Evolutionary conservation across 2,797 vertebrate genomes (phyloP), one percentile per base, ranked within the genome.

Genomic region (Bradypodion ventrale): DNA sequence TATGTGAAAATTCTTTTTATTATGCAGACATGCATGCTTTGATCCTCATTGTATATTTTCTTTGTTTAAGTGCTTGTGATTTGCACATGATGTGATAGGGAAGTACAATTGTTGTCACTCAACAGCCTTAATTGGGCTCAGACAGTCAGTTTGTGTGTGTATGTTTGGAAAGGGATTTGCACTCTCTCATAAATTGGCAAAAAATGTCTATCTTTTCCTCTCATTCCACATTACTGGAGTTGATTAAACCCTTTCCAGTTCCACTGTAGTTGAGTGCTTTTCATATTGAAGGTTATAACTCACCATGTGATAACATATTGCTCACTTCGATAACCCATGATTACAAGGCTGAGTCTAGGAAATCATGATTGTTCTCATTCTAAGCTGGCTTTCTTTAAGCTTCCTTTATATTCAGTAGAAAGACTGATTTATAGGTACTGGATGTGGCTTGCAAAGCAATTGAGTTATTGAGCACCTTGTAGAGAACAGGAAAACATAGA

Each of bases 221-320:
- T 37, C 73, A 29, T 81, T 70, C 4, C 19, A n/a, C 78, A 27
- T 23, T n/a, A 16, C 10, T 23, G 4, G 68, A 29, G 13, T 23
- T 75, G 37, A 46, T 69, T n/a, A 70, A 70, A 60, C 25, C 16
- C 25, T 65, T 69, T 72, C 68, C 60, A n/a, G 62, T 44, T 75
- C 60, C 37, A 65, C 21, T 1, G 1, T 52, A 49, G 23, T 21
- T 37, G n/a, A 78, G 44, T 56, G 59, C 35, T 32, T 82, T 78
- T 75, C 46, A 52, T 78, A 86, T 82, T 65, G 56, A 78, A 62
- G 65, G 44, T 72, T 70, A 49, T 82, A 37, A 72, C 56, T 63
- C 21, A 2, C 74, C 29, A 56, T 42, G 35, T 42, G 44, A 70
- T 63, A 86, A 63, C 65, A 66, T 42, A 79, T 40, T 75, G 63